phyloP scores from a whole-genome alignment of 2,113 vertebrate genomes.

The Hoplias malabaricus region DNA sequence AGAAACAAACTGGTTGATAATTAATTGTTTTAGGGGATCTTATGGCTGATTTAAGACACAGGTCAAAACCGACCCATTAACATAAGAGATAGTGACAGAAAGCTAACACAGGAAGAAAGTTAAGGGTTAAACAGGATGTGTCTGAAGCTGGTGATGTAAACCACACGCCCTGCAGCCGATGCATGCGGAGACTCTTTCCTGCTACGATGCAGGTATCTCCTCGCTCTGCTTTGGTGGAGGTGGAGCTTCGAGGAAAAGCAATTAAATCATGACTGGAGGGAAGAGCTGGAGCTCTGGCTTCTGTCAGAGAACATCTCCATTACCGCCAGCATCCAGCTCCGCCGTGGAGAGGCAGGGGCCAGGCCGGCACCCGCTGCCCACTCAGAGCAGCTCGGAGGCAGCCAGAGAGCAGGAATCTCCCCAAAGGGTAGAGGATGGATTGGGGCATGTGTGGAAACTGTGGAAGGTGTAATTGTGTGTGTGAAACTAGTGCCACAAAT shows the following conservation, averaged over 20 bases:
- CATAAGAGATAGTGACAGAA: too few relatives aligned
- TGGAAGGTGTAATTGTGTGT: slow-evolving; percentile 5
- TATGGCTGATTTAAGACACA: too few relatives aligned
- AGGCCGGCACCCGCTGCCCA: neutral
- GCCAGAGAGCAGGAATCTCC: slow-evolving; percentile 10
- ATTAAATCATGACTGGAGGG: slow-evolving; percentile 33
- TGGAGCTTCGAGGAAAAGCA: slow-evolving; percentile 30
- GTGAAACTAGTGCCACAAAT: slow-evolving; percentile 7
- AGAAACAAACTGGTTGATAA: too few relatives aligned
- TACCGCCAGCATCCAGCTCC: neutral
- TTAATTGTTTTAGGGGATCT: too few relatives aligned
- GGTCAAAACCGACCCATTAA: too few relatives aligned
- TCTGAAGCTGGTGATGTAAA: neutral
- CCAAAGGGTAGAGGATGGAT: slow-evolving; percentile 5
- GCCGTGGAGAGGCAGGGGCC: neutral
- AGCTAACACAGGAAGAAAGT: too few relatives aligned
- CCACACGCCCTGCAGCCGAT: neutral
- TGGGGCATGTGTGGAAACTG: slow-evolving; percentile 29
- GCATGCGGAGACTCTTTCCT: neutral
- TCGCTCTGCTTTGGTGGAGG: neutral
- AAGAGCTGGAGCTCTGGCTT: neutral
- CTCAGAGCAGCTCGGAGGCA: neutral
- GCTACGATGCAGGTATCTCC: neutral
- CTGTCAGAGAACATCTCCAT: slow-evolving; percentile 8
- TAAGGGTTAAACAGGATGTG: neutral